Percentiles rank a stretch among this genome's conserved stretches.
Evolutionary conservation across 2,888 invertebrate genomes (phyloP).

Genomic region (Mechanitis messenoides): DNA sequence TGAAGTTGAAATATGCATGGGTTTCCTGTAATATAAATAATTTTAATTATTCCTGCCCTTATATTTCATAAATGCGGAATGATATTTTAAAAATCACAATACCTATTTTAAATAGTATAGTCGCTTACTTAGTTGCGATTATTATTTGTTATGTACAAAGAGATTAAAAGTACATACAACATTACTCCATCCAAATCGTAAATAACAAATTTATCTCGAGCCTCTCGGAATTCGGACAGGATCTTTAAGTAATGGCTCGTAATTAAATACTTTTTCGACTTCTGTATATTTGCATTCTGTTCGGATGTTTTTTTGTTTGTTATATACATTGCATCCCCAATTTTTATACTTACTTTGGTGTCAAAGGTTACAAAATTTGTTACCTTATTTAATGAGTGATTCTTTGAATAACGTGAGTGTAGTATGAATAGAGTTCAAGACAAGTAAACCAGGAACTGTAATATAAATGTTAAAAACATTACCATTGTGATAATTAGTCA

Average conservation of each 20-base stretch:
- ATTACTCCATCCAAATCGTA: conserved; percentile 39
- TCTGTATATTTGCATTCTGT: conserved; percentile 27
- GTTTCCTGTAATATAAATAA: not conserved
- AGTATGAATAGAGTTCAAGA: too few relatives aligned
- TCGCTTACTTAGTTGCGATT: too few relatives aligned
- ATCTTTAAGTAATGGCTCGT: conserved; percentile 27
- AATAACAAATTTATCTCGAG: conserved; percentile 49
- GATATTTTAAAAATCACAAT: too few relatives aligned
- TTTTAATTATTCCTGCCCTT: conserved; percentile 1
- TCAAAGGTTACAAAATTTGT: not conserved
- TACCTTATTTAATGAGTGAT: too few relatives aligned
- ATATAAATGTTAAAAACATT: conserved; percentile 2
- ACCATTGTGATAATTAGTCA: not conserved
- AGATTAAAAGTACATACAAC: conserved; percentile 23
- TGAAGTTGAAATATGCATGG: conserved; percentile 6
- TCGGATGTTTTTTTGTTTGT: conserved; percentile 25
- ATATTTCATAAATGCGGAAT: not conserved
- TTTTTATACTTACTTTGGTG: not conserved
- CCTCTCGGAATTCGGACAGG: conserved; percentile 25
- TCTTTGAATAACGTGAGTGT: too few relatives aligned
- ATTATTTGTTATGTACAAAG: too few relatives aligned
- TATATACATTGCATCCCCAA: not conserved
- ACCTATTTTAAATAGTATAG: too few relatives aligned
- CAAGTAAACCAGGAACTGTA: not conserved
- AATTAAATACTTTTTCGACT: conserved; percentile 40